A percentile compares a stretch with the other conserved stretches of the same genome.
phyloP scores from a whole-genome alignment of 2,888 invertebrate species.

The Pachydiplax longipennis region DNA sequence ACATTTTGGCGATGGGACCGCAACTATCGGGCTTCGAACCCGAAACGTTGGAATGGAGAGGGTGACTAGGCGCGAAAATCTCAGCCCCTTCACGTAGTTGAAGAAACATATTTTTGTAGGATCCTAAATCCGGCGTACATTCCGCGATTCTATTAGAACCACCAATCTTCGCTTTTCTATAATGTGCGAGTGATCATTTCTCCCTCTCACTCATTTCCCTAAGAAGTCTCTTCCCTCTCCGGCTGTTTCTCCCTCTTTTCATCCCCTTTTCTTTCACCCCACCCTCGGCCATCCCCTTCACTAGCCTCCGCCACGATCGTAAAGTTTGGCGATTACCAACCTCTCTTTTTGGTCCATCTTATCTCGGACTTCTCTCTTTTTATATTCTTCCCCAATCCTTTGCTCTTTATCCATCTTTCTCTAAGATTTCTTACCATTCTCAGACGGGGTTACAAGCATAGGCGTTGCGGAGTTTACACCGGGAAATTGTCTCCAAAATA shows the following conservation, averaged over 20 bases:
- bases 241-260: background rate
- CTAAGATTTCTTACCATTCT: background rate
- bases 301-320: conserved; percentile 34
- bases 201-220: background rate
- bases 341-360: background rate
- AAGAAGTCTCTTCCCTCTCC: background rate
- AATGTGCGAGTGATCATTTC: background rate
- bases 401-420: background rate
- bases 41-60: too few species aligned
- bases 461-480: too few species aligned
- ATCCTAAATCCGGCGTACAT: too few species aligned
- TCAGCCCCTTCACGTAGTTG: too few species aligned
- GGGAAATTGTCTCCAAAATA: too few species aligned
- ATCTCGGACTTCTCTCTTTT: background rate
- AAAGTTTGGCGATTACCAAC: conserved; percentile 32
- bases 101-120: too few species aligned
- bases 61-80: too few species aligned
- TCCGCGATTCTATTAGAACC: too few species aligned
- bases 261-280: background rate
- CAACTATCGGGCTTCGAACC: too few species aligned
- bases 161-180: too few species aligned
- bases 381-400: background rate
- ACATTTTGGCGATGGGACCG: too few species aligned
- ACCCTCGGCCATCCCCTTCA: background rate
- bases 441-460: too few species aligned